Percentiles rank a stretch among this genome's conserved stretches.
Conservation (phyloP, 2,113 vertebrate genomes). For the Eptesicus fuscus region DNA sequence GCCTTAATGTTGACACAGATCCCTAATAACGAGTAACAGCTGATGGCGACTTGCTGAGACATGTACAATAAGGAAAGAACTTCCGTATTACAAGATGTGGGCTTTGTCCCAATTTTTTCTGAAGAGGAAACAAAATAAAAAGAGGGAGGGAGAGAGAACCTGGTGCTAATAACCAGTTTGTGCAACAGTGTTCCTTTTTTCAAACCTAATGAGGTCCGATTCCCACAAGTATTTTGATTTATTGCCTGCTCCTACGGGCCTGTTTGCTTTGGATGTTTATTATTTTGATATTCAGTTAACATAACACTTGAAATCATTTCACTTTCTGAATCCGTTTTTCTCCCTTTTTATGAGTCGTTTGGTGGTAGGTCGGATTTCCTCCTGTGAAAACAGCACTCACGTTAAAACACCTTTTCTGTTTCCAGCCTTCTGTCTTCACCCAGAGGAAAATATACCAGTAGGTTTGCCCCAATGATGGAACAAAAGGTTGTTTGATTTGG, state of each 20-base stretch:
- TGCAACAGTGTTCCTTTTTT: not conserved
- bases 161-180: constrained; percentile 44
- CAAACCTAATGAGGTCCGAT: constrained; percentile 63
- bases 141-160: not conserved
- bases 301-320: constrained; percentile 14
- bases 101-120: not conserved
- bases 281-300: constrained; percentile 67
- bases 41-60: constrained; percentile 66
- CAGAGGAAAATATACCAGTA: not conserved
- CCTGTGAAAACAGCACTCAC: not conserved
- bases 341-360: not conserved
- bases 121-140: not conserved
- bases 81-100: constrained; percentile 31
- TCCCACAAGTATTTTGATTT: constrained; percentile 63
- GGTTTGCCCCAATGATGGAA: not conserved
- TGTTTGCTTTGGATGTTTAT: constrained; percentile 57
- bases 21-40: constrained; percentile 58
- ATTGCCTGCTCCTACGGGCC: constrained; percentile 54
- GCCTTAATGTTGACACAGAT: constrained; percentile 46
- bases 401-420: not conserved
- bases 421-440: not conserved
- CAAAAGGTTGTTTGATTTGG: not conserved
- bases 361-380: not conserved
- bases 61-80: constrained; percentile 38
- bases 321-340: not conserved